Percentiles rank a stretch among this genome's conserved stretches.
These are phyloP conservation scores for Sitta europaea DNA, from an alignment of 2,113 vertebrate genomes.

Conservation along the genomic window DNA sequence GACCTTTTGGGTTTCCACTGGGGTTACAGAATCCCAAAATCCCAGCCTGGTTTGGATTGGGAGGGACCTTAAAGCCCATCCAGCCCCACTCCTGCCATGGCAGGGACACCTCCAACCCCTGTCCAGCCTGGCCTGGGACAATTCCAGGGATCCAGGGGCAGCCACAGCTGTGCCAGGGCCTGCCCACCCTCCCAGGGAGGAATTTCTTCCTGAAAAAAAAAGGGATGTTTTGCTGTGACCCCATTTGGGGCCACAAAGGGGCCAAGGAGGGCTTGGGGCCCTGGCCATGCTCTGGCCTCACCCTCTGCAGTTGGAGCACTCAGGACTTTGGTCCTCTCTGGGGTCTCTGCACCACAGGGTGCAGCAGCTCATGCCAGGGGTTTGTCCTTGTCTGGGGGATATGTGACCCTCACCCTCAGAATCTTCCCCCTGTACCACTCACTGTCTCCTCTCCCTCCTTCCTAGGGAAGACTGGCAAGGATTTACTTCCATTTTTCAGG, in stretches of 20 bases:
- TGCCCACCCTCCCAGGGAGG: rapidly evolving
- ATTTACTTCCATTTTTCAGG: background rate
- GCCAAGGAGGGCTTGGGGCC: background rate
- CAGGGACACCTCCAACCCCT: background rate
- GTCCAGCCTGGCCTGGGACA: background rate
- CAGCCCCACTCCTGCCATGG: background rate
- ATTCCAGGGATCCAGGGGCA: background rate
- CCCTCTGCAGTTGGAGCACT: background rate
- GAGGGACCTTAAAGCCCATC: background rate
- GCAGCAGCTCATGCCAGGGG: rapidly evolving
- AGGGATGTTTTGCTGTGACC: background rate
- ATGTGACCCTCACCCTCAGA: background rate
- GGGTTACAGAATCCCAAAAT: background rate
- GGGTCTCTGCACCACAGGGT: rapidly evolving
- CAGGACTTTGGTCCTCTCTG: rapidly evolving
- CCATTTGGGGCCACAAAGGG: background rate
- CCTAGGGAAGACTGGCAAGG: background rate
- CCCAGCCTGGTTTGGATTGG: background rate
- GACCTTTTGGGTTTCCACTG: rapidly evolving
- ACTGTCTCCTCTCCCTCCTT: rapidly evolving
- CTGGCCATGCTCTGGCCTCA: rapidly evolving
- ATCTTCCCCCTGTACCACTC: background rate
- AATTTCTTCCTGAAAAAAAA: background rate
- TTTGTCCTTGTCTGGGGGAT: background rate
- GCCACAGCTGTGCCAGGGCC: background rate